Conservation (phyloP, 2,888 invertebrate species). For the Furcula furcula region DNA sequence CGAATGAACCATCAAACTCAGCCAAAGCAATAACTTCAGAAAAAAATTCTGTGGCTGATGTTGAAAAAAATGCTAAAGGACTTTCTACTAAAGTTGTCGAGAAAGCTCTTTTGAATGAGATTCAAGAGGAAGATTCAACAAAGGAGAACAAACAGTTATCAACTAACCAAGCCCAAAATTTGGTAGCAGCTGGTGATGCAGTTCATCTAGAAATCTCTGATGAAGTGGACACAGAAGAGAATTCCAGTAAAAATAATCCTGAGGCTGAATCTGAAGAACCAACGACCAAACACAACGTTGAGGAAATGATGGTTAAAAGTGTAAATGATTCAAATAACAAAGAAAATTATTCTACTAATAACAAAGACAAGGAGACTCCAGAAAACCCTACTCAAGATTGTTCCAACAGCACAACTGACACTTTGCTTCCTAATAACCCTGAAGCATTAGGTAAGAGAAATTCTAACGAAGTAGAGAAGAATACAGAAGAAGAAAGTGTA, state of each 20-base stretch:
- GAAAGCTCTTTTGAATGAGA: conserved; percentile 9
- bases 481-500: conserved; percentile 12
- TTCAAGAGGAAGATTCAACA: conserved; percentile 12
- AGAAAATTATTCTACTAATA: background rate
- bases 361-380: background rate
- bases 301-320: conserved; percentile 3
- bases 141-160: conserved; percentile 6
- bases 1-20: conserved; percentile 14
- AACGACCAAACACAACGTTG: conserved; percentile 1
- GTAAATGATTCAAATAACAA: conserved; percentile 9
- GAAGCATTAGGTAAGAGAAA: conserved; percentile 44
- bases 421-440: conserved; percentile 65
- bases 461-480: conserved; percentile 11
- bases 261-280: conserved; percentile 4
- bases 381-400: conserved; percentile 22
- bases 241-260: conserved; percentile 1
- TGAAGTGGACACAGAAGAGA: conserved; percentile 2
- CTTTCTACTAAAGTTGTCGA: conserved; percentile 15
- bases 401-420: conserved; percentile 47
- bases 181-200: background rate
- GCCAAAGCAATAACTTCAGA: conserved; percentile 10
- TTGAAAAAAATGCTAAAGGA: conserved; percentile 11
- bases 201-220: background rate
- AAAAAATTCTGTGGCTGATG: conserved; percentile 8
- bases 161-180: conserved; percentile 1